Conservation (phyloP, 2,888 invertebrate species). For the Dryococelus australis region DNA sequence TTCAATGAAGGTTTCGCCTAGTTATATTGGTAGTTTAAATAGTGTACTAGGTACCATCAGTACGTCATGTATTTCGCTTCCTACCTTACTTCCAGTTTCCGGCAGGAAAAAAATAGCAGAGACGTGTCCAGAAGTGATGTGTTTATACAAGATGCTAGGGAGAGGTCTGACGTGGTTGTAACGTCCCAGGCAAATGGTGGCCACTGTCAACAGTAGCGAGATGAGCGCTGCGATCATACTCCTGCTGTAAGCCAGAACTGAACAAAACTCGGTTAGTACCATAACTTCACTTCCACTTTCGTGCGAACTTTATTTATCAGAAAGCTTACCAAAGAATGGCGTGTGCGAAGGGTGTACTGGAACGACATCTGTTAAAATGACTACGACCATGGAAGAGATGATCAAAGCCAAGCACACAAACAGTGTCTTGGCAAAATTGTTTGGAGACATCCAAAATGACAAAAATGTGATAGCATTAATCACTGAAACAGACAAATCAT, state of each 20-base stretch:
- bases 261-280: neutral
- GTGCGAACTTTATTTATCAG: neutral
- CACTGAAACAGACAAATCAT: slow-evolving; percentile 26
- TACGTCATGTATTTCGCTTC: neutral
- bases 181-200: slow-evolving; percentile 17
- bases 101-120: neutral
- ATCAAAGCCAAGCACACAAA: slow-evolving; percentile 13
- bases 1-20: neutral
- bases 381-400: slow-evolving; percentile 8
- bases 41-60: neutral
- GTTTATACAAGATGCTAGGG: neutral
- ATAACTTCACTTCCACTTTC: neutral
- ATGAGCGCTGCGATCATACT: slow-evolving; percentile 25
- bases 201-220: neutral
- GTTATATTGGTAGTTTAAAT: neutral
- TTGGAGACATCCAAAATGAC: slow-evolving; percentile 33
- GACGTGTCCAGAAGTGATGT: slow-evolving; percentile 1
- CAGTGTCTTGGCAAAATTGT: neutral
- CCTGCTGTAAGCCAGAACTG: slow-evolving; percentile 29
- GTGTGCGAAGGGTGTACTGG: neutral
- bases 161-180: neutral
- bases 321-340: slow-evolving; percentile 13
- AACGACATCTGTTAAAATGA: neutral
- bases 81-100: slow-evolving; percentile 1
- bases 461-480: slow-evolving; percentile 17